These are phyloP conservation scores for Drosophila affinis DNA, from an alignment of 2,888 invertebrate genomes.

Conservation along the genomic window DNA sequence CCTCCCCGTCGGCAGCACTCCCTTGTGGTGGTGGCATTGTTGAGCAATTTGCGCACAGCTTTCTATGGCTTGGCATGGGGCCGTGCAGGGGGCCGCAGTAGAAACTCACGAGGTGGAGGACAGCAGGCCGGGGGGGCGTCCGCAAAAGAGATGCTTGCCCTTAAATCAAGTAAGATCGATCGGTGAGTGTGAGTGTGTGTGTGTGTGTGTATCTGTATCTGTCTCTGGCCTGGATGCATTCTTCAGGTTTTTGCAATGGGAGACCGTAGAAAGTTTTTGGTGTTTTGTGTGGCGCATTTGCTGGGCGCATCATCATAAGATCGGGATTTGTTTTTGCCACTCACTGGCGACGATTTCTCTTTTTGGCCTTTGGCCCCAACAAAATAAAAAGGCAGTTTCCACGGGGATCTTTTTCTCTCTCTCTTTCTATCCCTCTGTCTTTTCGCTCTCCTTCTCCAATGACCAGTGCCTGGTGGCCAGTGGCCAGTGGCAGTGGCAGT, in stretches of 20 bases:
- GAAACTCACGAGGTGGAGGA: not conserved
- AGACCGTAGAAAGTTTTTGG: constrained; percentile 48
- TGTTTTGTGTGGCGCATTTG: constrained; percentile 2
- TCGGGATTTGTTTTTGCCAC: constrained; percentile 39
- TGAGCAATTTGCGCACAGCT: constrained; percentile 47
- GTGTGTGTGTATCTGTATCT: not conserved
- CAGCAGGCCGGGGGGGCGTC: not conserved
- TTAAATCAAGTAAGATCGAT: constrained; percentile 52
- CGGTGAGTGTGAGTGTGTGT: constrained; percentile 7
- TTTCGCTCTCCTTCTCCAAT: too few relatives aligned
- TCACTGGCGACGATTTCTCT: constrained; percentile 59
- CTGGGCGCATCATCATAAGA: not conserved
- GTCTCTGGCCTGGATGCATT: constrained; percentile 8
- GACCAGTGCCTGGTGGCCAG: too few relatives aligned
- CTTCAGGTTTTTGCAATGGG: constrained; percentile 22
- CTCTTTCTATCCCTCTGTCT: not conserved
- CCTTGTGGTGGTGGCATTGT: constrained; percentile 5
- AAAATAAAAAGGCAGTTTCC: not conserved
- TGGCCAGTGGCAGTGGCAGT: not conserved
- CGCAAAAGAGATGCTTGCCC: constrained; percentile 13
- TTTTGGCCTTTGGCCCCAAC: constrained; percentile 23
- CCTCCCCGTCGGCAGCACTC: not conserved
- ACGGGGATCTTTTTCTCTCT: not conserved
- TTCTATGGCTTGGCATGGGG: constrained; percentile 34
- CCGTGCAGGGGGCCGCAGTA: not conserved